phyloP scores from a whole-genome alignment of 2,797 vertebrate species.

The Steatocranus sp. region DNA sequence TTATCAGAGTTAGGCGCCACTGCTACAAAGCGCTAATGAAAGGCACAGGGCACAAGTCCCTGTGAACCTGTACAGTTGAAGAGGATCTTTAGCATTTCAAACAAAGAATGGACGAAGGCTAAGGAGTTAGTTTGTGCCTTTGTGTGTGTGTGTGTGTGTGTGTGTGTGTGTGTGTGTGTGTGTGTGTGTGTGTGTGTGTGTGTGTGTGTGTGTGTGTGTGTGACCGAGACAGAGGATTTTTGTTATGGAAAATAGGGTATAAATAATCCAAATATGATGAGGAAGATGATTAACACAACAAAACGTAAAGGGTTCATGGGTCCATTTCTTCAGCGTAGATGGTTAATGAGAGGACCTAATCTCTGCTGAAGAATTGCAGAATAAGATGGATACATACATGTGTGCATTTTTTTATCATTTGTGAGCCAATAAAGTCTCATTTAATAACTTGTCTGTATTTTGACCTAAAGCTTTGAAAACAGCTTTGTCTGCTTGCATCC shows the following conservation, averaged over 20 bases:
- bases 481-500: neutral
- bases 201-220: too few species aligned
- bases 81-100: slow-evolving; percentile 10
- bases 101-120: neutral
- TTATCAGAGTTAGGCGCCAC: neutral
- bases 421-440: neutral
- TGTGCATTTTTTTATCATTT: neutral
- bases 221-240: neutral
- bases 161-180: neutral
- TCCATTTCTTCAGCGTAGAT: slow-evolving; percentile 8
- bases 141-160: neutral
- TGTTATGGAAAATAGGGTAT: slow-evolving; percentile 31
- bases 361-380: neutral
- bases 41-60: neutral
- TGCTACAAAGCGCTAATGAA: neutral
- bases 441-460: slow-evolving; percentile 1
- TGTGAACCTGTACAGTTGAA: neutral
- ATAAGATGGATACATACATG: neutral
- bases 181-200: neutral
- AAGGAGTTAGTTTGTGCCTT: neutral
- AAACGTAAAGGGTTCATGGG: slow-evolving; percentile 25
- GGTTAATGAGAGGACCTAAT: neutral
- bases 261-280: slow-evolving; percentile 37
- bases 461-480: neutral
- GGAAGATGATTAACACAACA: slow-evolving; percentile 19